Evolutionary conservation across 2,113 vertebrate genomes (phyloP).

Genomic region (Pavo muticus): DNA sequence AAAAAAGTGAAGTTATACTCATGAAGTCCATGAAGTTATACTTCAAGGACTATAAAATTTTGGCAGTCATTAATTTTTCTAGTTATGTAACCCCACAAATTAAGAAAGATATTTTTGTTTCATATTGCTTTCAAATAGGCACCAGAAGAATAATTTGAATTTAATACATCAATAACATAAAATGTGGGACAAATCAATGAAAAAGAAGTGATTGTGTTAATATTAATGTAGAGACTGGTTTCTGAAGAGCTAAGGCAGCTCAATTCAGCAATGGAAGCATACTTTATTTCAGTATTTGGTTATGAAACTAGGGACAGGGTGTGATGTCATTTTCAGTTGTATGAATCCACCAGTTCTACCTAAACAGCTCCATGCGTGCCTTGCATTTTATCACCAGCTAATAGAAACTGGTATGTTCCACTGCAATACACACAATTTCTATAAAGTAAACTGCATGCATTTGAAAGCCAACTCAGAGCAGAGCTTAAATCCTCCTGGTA

Average conservation of each 20-base stretch:
- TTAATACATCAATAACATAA: neutral
- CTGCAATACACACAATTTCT: neutral
- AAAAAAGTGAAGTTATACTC: neutral
- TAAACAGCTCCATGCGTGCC: neutral
- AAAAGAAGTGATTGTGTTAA: neutral
- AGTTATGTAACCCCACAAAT: neutral
- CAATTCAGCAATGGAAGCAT: neutral
- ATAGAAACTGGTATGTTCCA: neutral
- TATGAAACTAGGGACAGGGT: neutral
- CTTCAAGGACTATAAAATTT: neutral
- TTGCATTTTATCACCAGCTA: neutral
- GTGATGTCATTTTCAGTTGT: neutral
- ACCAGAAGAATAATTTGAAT: neutral
- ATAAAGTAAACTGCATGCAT: neutral
- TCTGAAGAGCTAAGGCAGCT: neutral
- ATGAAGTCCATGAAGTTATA: neutral
- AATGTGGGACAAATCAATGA: neutral
- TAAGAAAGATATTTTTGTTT: neutral
- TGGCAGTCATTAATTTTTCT: neutral
- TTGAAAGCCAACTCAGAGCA: conserved; percentile 12
- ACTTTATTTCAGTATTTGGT: neutral
- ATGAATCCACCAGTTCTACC: neutral
- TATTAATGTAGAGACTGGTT: neutral
- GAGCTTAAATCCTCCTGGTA: conserved; percentile 39
- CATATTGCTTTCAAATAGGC: neutral